These are phyloP conservation scores for Hyles vespertilio DNA, from an alignment of 1,140 invertebrate genomes.

Conservation along the genomic window DNA sequence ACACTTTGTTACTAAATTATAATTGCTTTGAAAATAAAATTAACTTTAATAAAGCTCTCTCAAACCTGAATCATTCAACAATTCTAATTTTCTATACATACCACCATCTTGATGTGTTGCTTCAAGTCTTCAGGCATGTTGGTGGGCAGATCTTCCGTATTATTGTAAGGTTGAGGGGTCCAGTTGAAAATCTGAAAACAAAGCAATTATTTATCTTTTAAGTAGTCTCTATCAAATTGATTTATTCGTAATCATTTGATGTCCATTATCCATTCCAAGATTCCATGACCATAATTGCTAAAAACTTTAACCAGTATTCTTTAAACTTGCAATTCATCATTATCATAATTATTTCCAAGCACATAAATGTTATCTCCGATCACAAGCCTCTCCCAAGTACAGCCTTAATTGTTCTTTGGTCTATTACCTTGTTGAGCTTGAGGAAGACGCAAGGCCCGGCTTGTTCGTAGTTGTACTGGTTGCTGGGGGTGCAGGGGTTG, in stretches of 20 bases:
- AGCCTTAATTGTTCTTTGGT: no score
- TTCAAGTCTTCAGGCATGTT: slow-evolving; percentile 86
- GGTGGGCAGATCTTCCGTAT: slow-evolving; percentile 80
- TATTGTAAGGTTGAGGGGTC: slow-evolving; percentile 85
- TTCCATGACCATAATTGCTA: no score
- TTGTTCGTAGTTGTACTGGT: slow-evolving; percentile 86
- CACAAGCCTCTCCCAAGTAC: no score
- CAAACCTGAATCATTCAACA: no score
- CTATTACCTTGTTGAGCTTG: slow-evolving; percentile 87
- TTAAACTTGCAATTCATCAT: no score
- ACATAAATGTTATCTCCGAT: no score
- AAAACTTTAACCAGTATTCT: no score
- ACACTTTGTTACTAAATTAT: no score
- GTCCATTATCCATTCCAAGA: neutral
- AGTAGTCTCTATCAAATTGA: no score
- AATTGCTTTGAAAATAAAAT: no score
- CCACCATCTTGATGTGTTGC: slow-evolving; percentile 79
- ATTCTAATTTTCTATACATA: slow-evolving; percentile 32
- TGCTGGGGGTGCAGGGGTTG: slow-evolving; percentile 81
- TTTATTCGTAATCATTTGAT: neutral
- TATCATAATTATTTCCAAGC: no score
- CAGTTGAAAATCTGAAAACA: slow-evolving; percentile 86
- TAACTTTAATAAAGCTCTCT: no score
- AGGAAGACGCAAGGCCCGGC: slow-evolving; percentile 89
- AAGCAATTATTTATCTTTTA: neutral